These are phyloP conservation scores for Centropristis striata DNA, from an alignment of 2,113 vertebrate genomes.

Conservation along the genomic window DNA sequence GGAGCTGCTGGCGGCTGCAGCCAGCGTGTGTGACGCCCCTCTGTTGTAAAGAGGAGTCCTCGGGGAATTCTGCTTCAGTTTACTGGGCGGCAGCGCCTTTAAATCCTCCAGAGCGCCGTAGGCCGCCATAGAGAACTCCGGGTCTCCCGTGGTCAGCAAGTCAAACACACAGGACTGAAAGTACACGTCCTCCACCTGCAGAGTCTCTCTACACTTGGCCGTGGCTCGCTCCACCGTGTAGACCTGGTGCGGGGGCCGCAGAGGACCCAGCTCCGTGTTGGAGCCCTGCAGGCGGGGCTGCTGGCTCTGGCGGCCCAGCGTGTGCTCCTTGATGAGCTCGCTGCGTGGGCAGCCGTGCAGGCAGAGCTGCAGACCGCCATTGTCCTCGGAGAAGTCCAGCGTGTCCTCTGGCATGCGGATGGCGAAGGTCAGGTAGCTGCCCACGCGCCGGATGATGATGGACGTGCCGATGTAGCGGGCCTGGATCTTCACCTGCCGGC, in stretches of 20 bases:
- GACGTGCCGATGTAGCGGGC: constrained; percentile 88
- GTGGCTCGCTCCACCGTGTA: constrained; percentile 87
- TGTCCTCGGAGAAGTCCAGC: constrained; percentile 82
- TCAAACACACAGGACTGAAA: constrained; percentile 92
- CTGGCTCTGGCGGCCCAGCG: constrained; percentile 77
- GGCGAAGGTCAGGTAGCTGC: constrained; percentile 89
- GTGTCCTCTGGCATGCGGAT: constrained; percentile 88
- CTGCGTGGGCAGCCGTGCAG: constrained; percentile 88
- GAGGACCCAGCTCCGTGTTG: constrained; percentile 67
- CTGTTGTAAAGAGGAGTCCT: constrained; percentile 72
- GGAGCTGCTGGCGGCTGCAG: constrained; percentile 29
- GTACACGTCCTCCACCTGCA: constrained; percentile 90
- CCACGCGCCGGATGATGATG: constrained; percentile 87
- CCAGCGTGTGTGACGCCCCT: constrained; percentile 32
- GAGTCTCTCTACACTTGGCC: constrained; percentile 85
- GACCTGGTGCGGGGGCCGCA: constrained; percentile 73
- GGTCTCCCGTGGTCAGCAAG: constrained; percentile 88
- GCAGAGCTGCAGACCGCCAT: constrained; percentile 87
- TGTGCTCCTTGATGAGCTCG: constrained; percentile 89
- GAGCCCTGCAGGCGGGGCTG: constrained; percentile 72
- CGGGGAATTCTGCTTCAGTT: constrained; percentile 85
- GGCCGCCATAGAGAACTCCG: constrained; percentile 88
- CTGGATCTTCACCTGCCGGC: constrained; percentile 86
- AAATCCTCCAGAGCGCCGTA: constrained; percentile 88
- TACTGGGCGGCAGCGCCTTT: constrained; percentile 87